Percentiles rank a stretch among this genome's conserved stretches.
phyloP scores from a whole-genome alignment of 2,888 invertebrate species.

The Pedicia rivosa region DNA sequence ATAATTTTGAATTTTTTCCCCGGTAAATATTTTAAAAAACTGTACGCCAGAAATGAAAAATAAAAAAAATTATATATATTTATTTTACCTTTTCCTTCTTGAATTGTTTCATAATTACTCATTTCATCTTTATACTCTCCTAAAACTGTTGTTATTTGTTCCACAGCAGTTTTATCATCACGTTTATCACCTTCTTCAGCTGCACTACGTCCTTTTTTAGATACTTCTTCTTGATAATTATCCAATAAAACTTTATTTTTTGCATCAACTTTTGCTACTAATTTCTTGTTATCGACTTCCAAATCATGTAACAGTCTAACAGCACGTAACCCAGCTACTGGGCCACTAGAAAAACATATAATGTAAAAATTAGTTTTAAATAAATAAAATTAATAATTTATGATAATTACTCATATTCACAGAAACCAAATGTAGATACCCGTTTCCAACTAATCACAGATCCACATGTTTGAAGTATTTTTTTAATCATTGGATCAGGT shows the following conservation, averaged over 20 bases:
- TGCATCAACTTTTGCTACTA: conserved; percentile 93
- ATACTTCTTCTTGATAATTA: conserved; percentile 70
- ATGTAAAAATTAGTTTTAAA: neutral
- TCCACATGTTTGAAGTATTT: conserved; percentile 84
- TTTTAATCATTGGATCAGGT: conserved; percentile 87
- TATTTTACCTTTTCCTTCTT: conserved; percentile 33
- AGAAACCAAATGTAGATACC: conserved; percentile 95
- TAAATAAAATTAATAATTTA: neutral
- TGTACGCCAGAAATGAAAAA: no score
- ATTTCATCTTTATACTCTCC: conserved; percentile 68
- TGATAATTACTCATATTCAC: conserved; percentile 63
- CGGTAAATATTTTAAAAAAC: no score
- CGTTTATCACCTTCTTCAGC: conserved; percentile 40
- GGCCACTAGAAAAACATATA: conserved; percentile 35
- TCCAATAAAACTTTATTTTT: conserved; percentile 91
- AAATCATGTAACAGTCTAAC: conserved; percentile 85
- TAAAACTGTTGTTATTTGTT: conserved; percentile 64
- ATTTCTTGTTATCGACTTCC: conserved; percentile 79
- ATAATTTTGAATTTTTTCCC: no score
- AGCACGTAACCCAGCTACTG: conserved; percentile 88
- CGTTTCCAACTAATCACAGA: conserved; percentile 93
- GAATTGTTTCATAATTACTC: conserved; percentile 47
- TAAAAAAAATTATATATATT: conserved; percentile 9
- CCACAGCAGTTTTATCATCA: conserved; percentile 47
- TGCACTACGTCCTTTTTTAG: conserved; percentile 37